phyloP scores from a whole-genome alignment of 2,888 invertebrate species.

The Cephus pulcher region DNA sequence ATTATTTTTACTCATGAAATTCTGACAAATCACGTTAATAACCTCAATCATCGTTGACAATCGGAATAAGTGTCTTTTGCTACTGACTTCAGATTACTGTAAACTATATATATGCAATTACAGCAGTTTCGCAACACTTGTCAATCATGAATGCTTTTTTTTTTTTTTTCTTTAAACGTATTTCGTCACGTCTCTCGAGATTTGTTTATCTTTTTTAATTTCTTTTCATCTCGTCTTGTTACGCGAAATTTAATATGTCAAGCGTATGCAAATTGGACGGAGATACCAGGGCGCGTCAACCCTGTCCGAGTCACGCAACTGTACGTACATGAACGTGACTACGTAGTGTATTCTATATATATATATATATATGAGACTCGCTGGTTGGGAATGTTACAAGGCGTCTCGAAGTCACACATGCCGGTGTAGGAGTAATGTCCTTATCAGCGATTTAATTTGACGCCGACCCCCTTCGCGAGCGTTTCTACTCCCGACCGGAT shows the following conservation, averaged over 20 bases:
- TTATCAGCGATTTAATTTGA: background rate
- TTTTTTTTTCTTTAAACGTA: background rate
- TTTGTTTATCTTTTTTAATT: background rate
- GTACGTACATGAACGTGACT: background rate
- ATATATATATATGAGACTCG: background rate
- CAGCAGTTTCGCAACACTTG: background rate
- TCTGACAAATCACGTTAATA: background rate
- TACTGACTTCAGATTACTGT: background rate
- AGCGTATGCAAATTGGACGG: background rate
- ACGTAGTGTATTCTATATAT: background rate
- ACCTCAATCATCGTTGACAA: background rate
- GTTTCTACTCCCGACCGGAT: background rate
- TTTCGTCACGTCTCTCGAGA: background rate
- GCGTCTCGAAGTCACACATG: background rate
- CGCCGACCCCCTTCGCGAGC: background rate
- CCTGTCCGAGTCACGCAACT: background rate
- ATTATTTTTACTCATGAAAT: background rate
- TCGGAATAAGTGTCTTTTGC: background rate
- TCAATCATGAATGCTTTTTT: background rate
- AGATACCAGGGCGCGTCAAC: background rate
- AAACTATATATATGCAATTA: background rate
- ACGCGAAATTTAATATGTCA: background rate
- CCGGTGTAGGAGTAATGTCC: background rate
- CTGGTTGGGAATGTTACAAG: background rate
- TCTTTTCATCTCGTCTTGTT: background rate